phyloP scores from a whole-genome alignment of 2,888 invertebrate genomes.

The Tetrapedia diversipes region DNA sequence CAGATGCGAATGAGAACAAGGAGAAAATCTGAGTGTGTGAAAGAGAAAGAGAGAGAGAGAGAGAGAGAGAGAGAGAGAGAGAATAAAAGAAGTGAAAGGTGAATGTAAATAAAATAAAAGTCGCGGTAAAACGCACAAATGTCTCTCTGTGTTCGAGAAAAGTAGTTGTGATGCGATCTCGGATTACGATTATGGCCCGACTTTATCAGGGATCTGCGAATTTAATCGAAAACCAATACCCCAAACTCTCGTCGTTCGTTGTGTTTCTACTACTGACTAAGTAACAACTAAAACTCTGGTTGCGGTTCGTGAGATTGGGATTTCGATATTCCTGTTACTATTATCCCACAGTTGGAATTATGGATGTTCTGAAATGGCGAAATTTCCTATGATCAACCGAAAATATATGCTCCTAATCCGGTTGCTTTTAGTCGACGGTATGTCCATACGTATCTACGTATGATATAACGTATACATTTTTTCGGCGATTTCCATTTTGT shows the following conservation, averaged over 20 bases:
- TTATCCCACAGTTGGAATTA: not conserved
- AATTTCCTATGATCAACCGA: not conserved
- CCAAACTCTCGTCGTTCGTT: conserved; percentile 7
- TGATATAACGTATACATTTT: not conserved
- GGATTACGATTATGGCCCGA: conserved; percentile 9
- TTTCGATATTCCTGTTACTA: conserved; percentile 9
- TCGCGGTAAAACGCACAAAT: conserved; percentile 12
- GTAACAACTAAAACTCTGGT: not conserved
- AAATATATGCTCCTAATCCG: not conserved
- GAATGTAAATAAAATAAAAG: not conserved
- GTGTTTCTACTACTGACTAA: conserved; percentile 1
- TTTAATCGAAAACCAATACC: conserved; percentile 29
- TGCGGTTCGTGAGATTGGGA: conserved; percentile 3
- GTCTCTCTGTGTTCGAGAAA: not conserved
- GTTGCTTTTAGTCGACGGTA: not conserved
- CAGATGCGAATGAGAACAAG: too few species aligned
- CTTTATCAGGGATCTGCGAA: not conserved
- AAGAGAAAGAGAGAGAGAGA: too few species aligned
- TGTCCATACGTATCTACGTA: not conserved
- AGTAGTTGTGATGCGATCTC: not conserved
- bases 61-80: too few species aligned
- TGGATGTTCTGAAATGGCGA: not conserved
- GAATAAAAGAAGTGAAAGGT: too few species aligned
- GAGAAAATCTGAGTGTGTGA: too few species aligned
- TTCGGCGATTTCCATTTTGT: not conserved